Conservation (phyloP, 92 coral and sea anemone genomes). For the Actinostola sp. region DNA sequence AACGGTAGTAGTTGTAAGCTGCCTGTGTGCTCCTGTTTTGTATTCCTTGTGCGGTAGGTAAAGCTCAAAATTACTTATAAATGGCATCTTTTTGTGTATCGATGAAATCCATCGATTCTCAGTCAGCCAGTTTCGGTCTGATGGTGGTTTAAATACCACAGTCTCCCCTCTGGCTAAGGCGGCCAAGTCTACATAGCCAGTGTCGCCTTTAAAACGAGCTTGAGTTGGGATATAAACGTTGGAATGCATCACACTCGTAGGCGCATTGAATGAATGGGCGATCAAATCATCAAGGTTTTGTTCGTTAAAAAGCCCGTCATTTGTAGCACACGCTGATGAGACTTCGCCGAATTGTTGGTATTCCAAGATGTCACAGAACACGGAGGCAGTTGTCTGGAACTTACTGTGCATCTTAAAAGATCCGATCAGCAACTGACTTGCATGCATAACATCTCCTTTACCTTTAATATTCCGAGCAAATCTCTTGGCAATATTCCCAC, state of each 20-base stretch:
- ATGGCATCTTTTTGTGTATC: too few relatives aligned
- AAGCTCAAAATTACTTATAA: too few relatives aligned
- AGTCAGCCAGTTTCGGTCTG: slow-evolving; percentile 39
- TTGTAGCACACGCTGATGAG: slow-evolving; percentile 31
- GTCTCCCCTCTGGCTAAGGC: slow-evolving; percentile 39
- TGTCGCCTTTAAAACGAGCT: slow-evolving; percentile 49
- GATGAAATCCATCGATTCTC: slow-evolving; percentile 35
- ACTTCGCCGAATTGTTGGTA: slow-evolving; percentile 31
- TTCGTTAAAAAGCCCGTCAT: slow-evolving; percentile 46
- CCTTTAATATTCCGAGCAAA: slow-evolving; percentile 42
- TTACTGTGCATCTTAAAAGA: slow-evolving; percentile 46
- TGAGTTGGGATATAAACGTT: slow-evolving; percentile 56
- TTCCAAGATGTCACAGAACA: slow-evolving; percentile 47
- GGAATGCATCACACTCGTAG: slow-evolving; percentile 23
- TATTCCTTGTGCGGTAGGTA: too few relatives aligned
- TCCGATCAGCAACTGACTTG: slow-evolving; percentile 43
- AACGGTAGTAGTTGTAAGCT: too few relatives aligned
- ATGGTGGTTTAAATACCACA: slow-evolving; percentile 48
- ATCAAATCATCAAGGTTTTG: slow-evolving; percentile 46
- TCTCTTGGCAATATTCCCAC: slow-evolving; percentile 51
- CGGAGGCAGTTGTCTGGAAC: slow-evolving; percentile 49
- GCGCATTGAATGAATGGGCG: slow-evolving; percentile 40
- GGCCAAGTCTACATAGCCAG: slow-evolving; percentile 51
- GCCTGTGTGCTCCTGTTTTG: too few relatives aligned
- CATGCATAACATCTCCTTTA: slow-evolving; percentile 34